Conservation (phyloP, 2,797 vertebrate genomes). For the Petrocephalus schoutedeni region DNA sequence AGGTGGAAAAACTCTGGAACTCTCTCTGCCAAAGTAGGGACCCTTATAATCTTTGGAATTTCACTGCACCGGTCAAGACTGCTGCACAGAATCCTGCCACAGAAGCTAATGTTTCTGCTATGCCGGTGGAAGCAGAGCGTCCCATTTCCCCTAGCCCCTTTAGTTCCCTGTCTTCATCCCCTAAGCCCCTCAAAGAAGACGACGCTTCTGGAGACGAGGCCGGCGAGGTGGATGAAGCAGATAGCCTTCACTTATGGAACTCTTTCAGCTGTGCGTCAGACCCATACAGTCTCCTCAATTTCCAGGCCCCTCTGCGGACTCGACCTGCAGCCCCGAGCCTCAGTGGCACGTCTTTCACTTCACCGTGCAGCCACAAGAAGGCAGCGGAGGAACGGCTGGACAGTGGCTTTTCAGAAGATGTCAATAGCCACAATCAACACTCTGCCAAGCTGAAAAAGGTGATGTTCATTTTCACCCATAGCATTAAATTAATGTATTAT, state of each 20-base stretch:
- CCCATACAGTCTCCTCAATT: slow-evolving; percentile 83
- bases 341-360: slow-evolving; percentile 10
- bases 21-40: slow-evolving; percentile 70
- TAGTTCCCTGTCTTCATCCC: slow-evolving; percentile 33
- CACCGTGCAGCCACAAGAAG: slow-evolving; percentile 40
- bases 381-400: slow-evolving; percentile 60
- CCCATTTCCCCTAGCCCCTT: slow-evolving; percentile 1
- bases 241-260: slow-evolving; percentile 74
- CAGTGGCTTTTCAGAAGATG: slow-evolving; percentile 59
- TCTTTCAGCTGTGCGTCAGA: slow-evolving; percentile 75
- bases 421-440: neutral
- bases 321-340: neutral
- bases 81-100: slow-evolving; percentile 19
- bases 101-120: neutral
- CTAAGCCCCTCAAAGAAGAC: slow-evolving; percentile 33
- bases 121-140: neutral
- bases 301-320: slow-evolving; percentile 69
- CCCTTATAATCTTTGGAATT: slow-evolving; percentile 82
- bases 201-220: slow-evolving; percentile 55
- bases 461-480: neutral
- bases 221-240: slow-evolving; percentile 72
- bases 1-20: slow-evolving; percentile 69
- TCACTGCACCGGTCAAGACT: slow-evolving; percentile 71
- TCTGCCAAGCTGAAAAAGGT: slow-evolving; percentile 52
- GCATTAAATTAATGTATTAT: neutral